Conservation (phyloP, 2,797 vertebrate genomes). For the Chloroceryle inda region DNA sequence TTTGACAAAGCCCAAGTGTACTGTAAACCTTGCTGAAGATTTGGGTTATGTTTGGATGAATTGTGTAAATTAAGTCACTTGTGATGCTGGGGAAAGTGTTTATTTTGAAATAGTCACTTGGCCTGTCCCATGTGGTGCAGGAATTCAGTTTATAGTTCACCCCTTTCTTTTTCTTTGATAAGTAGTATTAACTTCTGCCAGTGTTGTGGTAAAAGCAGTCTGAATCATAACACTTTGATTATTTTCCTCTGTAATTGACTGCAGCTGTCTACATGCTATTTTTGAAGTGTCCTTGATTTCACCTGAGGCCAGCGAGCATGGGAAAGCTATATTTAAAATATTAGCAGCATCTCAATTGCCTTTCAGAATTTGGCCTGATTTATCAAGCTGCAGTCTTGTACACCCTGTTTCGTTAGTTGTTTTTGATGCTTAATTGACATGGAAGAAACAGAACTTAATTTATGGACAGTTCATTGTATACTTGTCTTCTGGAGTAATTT, state of each 20-base stretch:
- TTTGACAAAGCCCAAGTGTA: not conserved
- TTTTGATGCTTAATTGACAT: not conserved
- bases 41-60: not conserved
- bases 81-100: not conserved
- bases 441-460: not conserved
- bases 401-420: not conserved
- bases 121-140: not conserved
- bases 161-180: not conserved
- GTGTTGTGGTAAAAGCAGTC: slow-evolving; percentile 5
- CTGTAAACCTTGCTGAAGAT: not conserved
- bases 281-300: slow-evolving; percentile 71
- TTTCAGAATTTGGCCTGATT: slow-evolving; percentile 33
- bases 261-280: slow-evolving; percentile 63
- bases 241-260: slow-evolving; percentile 53
- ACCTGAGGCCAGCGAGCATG: slow-evolving; percentile 54
- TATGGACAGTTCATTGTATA: not conserved
- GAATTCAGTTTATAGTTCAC: not conserved
- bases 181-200: not conserved
- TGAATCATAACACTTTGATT: slow-evolving; percentile 58
- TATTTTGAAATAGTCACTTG: not conserved
- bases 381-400: not conserved
- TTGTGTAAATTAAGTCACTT: not conserved
- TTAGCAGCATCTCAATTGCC: slow-evolving; percentile 30
- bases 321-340: slow-evolving; percentile 64
- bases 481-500: not conserved